Base-by-base conservation (phyloP, 1,140 invertebrate species). In the Heliconius congener region DNA sequence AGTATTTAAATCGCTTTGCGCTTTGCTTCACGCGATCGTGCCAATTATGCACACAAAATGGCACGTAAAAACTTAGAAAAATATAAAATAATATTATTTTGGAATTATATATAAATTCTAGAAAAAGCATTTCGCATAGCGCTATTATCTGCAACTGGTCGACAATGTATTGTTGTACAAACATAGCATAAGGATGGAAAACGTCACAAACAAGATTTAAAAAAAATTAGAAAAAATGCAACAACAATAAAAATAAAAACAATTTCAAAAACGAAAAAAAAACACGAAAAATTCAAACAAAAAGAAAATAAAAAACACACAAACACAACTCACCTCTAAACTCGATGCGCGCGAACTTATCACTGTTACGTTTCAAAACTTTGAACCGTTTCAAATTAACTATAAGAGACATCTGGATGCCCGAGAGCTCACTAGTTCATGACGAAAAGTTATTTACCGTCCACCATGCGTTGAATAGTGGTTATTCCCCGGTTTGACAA, bases 321-420 rank as follows among this genome's bases (percentile, higher is more conserved):
- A 60, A 27, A 60, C 60, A 66, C 23, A 78, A 86, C 94, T 95
- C 95, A 97, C 96, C 96, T 94, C 96, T 94, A 84, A 97, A 97
- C 80, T 96, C 96, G 75, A 96, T 91, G 81, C 95, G 96, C 66
- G 95, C 95, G 78, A 95, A 94, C 84, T 96, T 96, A 79, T 96
- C 96, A n/a, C 95, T 95, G 84, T 95, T 96, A 85, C 93, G 95
- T 86, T 96, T 96, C 18, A 96, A 87, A 39, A 96, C 92, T 89
- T 96, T 96, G 83, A 97, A 96, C 74, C 96, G 95, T 87, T 96
- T 96, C 19, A 97, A 84, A 84, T 94, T 95, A 6, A 97, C 95
- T 11, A 95, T 91, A 23, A 97, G 94, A 74, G 96, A 96, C 96
- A 97, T 97, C 71, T 75, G 60, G 60, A 66, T 30, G 60, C 11